These are phyloP conservation scores for Equus quagga DNA, from an alignment of 2,113 vertebrate species.

Conservation along the genomic window DNA sequence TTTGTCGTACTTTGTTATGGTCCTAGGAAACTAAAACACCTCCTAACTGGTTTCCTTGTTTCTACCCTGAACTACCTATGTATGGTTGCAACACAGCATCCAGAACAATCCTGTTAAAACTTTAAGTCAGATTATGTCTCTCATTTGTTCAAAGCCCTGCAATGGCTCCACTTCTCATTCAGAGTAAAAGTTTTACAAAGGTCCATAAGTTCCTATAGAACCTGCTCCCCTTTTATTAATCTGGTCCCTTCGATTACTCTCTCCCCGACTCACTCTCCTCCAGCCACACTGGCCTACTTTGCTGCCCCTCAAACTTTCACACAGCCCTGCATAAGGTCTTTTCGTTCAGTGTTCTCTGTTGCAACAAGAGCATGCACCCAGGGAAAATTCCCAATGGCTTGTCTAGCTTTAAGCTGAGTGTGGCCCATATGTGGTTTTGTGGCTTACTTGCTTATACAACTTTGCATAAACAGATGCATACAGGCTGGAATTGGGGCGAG, in stretches of 20 bases:
- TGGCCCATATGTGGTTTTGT: not conserved
- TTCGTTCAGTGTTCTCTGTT: not conserved
- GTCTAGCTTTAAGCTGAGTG: not conserved
- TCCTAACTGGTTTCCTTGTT: not conserved
- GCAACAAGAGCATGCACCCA: not conserved
- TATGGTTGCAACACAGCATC: not conserved
- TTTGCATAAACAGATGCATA: constrained; percentile 4
- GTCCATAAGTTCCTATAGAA: not conserved
- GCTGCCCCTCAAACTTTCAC: not conserved
- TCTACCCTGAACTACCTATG: not conserved
- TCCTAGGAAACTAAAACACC: not conserved
- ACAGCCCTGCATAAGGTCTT: not conserved
- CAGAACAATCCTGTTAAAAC: not conserved
- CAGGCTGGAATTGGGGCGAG: not conserved
- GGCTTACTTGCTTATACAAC: not conserved
- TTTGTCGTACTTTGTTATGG: not conserved
- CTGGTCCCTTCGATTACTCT: not conserved
- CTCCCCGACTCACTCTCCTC: not conserved
- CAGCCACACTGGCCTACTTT: not conserved
- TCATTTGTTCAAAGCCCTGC: not conserved
- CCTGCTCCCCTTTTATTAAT: not conserved
- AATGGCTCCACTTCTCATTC: not conserved
- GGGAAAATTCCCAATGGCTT: not conserved
- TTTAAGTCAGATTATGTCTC: not conserved
- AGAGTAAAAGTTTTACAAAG: not conserved